Evolutionary conservation across 2,113 vertebrate species (phyloP), one percentile per base, ranked within the genome.

Genomic region (Ptyas mucosa): DNA sequence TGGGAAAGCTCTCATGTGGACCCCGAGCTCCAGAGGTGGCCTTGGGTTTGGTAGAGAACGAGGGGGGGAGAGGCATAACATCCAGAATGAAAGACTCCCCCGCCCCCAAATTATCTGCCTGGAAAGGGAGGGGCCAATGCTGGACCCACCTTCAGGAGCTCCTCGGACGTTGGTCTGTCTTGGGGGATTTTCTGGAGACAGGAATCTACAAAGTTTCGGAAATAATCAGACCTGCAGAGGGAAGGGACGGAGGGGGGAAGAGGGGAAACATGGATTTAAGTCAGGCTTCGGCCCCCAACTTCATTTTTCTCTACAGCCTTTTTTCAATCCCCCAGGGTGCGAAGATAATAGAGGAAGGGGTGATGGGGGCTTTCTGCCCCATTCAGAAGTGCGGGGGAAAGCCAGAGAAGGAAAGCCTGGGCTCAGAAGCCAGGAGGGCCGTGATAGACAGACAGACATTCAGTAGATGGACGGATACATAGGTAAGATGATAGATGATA

Each of bases 181-280:
- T 99, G 99, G 97, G 99, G 99, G 96, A 99, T 98, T 98, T 99
- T 99, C 98, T 99, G 99, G 96, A 99, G 99, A 96, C 99, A 99
- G 97, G 99, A 99, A 98, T 99, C 99, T 97, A 99, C 99, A 98
- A 99, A 99, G 98, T 99, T 99, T 97, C 99, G 97, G 97, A 99
- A 99, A 98, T 99, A 99, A 97, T 99, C 99, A 97, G 99, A 99
- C 99, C 99, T 99, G 96, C 90, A 95, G 96, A 75, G 94, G 81
- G 86, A 86, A 89, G 87, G 88, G 89, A 26, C 4, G 58, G 9
- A 1, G 18, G 26, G 3, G 26, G 11, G 3, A 9, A 9, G 1
- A 1, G 0, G 6, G 91, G 94, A 90, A 97, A 95, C 88, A 88
- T 88, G 86, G 95, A n/a, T 90, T 91, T 91, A 97, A 95, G 96